phyloP scores from a whole-genome alignment of 2,888 invertebrate genomes.

The Cyclophora punctaria region DNA sequence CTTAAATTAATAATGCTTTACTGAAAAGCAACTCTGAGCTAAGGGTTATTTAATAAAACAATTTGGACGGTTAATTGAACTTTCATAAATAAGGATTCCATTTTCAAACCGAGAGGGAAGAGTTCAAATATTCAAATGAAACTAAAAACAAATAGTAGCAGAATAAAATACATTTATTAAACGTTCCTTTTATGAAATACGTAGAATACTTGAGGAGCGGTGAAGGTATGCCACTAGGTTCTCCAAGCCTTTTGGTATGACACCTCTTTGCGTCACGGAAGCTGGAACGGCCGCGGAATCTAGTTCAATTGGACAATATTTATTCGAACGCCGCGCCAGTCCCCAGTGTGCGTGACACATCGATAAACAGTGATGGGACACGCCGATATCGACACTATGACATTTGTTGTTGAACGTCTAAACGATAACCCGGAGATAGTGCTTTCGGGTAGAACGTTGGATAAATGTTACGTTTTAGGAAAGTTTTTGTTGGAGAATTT shows the following conservation, averaged over 20 bases:
- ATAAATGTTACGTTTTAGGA: too few relatives aligned
- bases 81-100: not conserved
- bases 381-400: slow-evolving; percentile 1
- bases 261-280: not conserved
- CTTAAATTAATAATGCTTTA: too few relatives aligned
- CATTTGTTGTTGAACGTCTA: too few relatives aligned
- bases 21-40: too few relatives aligned
- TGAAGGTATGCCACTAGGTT: not conserved
- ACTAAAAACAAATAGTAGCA: not conserved
- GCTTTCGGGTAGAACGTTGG: too few relatives aligned
- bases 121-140: not conserved
- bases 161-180: not conserved
- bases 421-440: too few relatives aligned
- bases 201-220: not conserved
- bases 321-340: slow-evolving; percentile 11
- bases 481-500: too few relatives aligned
- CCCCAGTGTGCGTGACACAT: slow-evolving; percentile 3
- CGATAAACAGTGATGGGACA: slow-evolving; percentile 2
- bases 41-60: too few relatives aligned
- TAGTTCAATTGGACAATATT: slow-evolving; percentile 19
- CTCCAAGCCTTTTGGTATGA: not conserved
- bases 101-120: not conserved
- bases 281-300: slow-evolving; percentile 6
- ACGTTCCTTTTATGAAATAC: not conserved
- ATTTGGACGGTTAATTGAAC: not conserved